These are phyloP conservation scores for Heliothis subflexa DNA, from an alignment of 1,140 invertebrate genomes.

Conservation along the genomic window DNA sequence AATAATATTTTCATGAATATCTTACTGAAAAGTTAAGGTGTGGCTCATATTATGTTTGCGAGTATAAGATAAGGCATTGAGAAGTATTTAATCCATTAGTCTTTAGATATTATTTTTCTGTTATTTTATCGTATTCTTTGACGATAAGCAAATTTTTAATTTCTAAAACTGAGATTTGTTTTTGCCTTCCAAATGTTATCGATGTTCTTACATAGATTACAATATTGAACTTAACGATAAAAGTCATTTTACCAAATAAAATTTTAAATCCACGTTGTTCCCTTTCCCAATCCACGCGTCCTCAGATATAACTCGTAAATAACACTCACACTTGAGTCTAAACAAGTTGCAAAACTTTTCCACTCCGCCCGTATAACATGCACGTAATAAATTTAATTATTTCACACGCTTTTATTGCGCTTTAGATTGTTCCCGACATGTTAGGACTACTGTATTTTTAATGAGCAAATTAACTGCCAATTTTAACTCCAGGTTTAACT, in stretches of 20 bases:
- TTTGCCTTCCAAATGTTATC: neutral
- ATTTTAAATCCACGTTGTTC: neutral
- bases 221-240: neutral
- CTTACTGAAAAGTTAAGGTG: neutral
- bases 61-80: too few species aligned
- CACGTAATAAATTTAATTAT: conserved; percentile 31
- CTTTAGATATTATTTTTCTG: too few species aligned
- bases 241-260: neutral
- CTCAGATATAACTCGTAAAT: conserved; percentile 12
- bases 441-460: conserved; percentile 6
- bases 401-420: neutral
- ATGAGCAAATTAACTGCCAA: neutral
- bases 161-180: too few species aligned
- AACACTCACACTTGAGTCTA: conserved; percentile 8
- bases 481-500: too few species aligned
- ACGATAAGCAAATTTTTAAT: too few species aligned
- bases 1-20: conserved; percentile 12
- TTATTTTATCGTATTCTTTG: too few species aligned
- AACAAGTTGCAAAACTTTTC: conserved; percentile 7
- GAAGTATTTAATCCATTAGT: too few species aligned
- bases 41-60: neutral
- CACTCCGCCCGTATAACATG: neutral
- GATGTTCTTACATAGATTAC: neutral
- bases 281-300: neutral
- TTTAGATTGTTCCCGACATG: conserved; percentile 5